Base-by-base conservation (phyloP, 2,888 invertebrate genomes). In the Salpingus planirostris region DNA sequence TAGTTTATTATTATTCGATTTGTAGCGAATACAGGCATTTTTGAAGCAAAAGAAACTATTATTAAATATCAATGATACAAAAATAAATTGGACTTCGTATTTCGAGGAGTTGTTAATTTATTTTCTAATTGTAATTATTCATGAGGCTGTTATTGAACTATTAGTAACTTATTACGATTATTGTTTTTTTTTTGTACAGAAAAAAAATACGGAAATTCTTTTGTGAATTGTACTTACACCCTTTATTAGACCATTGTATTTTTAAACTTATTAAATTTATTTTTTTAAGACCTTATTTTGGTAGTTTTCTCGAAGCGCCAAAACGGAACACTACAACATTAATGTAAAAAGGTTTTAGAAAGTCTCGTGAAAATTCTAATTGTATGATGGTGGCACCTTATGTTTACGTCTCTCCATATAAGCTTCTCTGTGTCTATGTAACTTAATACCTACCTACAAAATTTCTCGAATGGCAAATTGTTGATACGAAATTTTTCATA, bases 141-240 rank as follows among this genome's bases (percentile, higher is more conserved):
- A 57, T 49, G 58, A 62, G 61, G 61, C 61, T 62, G 61, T 62
- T 60, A 48, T 59, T 57, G 43, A 58, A 59, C 51, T 57, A 55
- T 59, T 60, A 60, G 55, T 60, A 60, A 61, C 55, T 60, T 60
- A 58, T 58, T 56, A 48, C 46, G 52, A n/a, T n/a, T n/a, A n/a
- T n/a, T n/a, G n/a, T n/a, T n/a, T n/a, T n/a, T n/a, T n/a, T 54
- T 55, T 58, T 54, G 48, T 54, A 55, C n/a, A n/a, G n/a, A n/a
- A n/a, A n/a, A n/a, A n/a, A n/a, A 57, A 50, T 46, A 18, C 18
- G 18, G 44, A 50, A 52, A 51, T 46, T 47, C 43, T 47, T 55
- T 58, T 59, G 54, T 57, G 54, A 51, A 54, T 50, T 56, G 60
- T 60, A 60, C 60, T 59, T 60, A 60, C 54, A 52, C 39, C 32